Evolutionary conservation across 1,140 invertebrate species (phyloP).

Genomic region (Calosoma granatense): DNA sequence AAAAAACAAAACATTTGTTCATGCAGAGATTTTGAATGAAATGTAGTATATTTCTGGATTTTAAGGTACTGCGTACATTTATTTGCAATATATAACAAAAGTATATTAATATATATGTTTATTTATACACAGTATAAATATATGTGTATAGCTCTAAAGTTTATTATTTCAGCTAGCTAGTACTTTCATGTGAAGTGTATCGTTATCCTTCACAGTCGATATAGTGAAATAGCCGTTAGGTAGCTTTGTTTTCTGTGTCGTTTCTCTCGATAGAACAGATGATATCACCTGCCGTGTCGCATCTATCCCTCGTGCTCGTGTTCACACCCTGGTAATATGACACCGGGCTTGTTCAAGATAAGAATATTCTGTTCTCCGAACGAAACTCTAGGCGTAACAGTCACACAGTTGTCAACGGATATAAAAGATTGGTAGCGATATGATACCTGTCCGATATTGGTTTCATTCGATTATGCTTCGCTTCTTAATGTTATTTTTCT

Average conservation of each 20-base stretch:
- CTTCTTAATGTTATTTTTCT: background rate
- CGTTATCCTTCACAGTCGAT: background rate
- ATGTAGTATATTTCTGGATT: no score
- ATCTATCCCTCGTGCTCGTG: conserved; percentile 6
- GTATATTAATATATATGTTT: no score
- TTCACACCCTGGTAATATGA: background rate
- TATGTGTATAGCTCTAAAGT: no score
- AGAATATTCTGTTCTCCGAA: background rate
- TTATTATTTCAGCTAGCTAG: no score
- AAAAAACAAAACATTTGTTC: no score
- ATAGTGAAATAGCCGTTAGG: background rate
- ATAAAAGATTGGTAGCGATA: background rate
- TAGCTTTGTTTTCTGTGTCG: background rate
- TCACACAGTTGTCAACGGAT: background rate
- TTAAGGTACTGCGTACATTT: no score
- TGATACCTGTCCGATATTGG: background rate
- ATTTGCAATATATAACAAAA: no score
- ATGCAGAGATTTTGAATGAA: no score
- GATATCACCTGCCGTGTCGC: conserved; percentile 13
- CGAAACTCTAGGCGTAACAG: background rate
- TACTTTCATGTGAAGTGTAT: no score
- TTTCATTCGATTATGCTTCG: background rate
- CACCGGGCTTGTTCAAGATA: background rate
- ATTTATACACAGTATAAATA: no score
- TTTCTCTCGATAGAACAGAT: conserved; percentile 11